Base-by-base conservation (phyloP, 1,140 invertebrate genomes). In the Triops longicaudatus region DNA sequence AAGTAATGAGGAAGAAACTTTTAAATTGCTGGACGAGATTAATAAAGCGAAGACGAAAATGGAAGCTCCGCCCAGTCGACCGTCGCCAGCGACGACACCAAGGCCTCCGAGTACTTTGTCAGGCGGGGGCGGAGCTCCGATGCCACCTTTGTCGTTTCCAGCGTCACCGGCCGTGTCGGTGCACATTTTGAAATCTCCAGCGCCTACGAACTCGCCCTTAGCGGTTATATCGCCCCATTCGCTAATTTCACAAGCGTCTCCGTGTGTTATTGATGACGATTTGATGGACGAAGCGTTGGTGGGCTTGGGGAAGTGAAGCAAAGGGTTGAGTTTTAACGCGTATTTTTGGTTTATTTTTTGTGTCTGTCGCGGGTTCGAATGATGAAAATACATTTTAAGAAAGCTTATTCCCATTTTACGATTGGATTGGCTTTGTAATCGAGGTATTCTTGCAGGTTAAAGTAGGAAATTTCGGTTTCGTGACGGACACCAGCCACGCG, bases 201-300 rank as follows among this genome's bases (percentile, higher is more conserved):
- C 89, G 71, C 76, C 72, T n/a, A 73, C 81, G 4, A 74, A 79
- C n/a, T 90, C 89, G 17, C 90, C 90, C 0, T 83, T 90, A 11
- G 86, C 91, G 17, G 87, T 88, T 1, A 87, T 90, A 1, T 91
- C 91, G 9, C 91, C 91, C 2, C 90, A 91, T 81, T 91, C 91
- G 5, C 88, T 80, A 26, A 63, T 89, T 44, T 81, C 81, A 50
- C 82, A 81, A 74, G 81, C 84, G 7, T 93, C 92, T 1, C 92
- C 93, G 6, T 91, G 90, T 80, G 91, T 92, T 77, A 93, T 93
- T 77, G 93, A 95, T 81, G 93, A 95, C 83, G 93, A 95, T 81
- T 87, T 95, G 1, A 94, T 95, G 91, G 93, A 95, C 82, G 93
- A 93, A 82, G 92, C 93, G 1, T 84, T 95, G 26, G 91, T 92